Conservation (phyloP, 92 coral and sea anemone genomes). For the Phenganax marumi region DNA sequence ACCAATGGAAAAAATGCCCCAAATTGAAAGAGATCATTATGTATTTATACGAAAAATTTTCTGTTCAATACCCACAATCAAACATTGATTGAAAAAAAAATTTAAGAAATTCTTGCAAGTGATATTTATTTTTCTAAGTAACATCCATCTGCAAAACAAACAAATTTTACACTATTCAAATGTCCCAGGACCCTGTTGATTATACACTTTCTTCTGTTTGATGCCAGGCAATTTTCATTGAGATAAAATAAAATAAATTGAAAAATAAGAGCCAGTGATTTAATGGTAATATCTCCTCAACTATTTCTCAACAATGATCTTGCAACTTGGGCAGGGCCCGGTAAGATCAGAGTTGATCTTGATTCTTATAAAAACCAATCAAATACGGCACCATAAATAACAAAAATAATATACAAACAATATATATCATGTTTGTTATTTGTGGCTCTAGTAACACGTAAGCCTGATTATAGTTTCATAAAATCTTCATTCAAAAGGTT, state of each 20-base stretch:
- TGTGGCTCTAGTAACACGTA: neutral
- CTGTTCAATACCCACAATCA: neutral
- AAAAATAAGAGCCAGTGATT: neutral
- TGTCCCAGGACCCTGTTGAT: no score
- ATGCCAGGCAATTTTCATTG: no score
- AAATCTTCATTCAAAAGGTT: neutral
- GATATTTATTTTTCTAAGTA: no score
- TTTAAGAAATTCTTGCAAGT: no score
- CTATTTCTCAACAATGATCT: neutral
- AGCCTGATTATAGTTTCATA: neutral
- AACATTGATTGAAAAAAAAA: no score
- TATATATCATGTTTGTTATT: neutral
- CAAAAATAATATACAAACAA: neutral
- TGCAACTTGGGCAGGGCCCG: slow-evolving; percentile 10
- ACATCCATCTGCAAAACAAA: no score
- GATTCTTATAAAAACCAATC: slow-evolving; percentile 16
- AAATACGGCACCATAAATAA: neutral
- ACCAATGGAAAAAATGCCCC: neutral
- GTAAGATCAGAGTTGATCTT: neutral
- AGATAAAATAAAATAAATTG: no score
- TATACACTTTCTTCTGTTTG: no score
- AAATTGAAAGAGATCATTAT: neutral
- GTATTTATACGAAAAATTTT: neutral
- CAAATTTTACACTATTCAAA: no score
- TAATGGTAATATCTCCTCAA: slow-evolving; percentile 2